Evolutionary conservation across 2,797 vertebrate genomes (phyloP).

Genomic region (Karalla daura): DNA sequence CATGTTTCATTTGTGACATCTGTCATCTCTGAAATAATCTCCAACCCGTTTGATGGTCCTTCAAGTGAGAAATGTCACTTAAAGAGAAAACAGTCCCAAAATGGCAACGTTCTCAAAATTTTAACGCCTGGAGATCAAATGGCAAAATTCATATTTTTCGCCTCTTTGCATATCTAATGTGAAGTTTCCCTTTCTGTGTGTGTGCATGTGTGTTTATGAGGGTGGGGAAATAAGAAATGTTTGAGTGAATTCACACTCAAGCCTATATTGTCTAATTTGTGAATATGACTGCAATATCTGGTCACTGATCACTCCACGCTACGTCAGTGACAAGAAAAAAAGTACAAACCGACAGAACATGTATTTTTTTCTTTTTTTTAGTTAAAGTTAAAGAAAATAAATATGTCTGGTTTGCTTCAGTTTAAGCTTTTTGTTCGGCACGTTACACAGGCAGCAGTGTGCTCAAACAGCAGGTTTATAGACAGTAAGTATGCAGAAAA

Average conservation of each 20-base stretch:
- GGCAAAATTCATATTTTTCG: slow-evolving; percentile 69
- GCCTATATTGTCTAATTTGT: slow-evolving; percentile 18
- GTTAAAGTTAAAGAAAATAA: slow-evolving; percentile 1
- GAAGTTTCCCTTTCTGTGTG: slow-evolving; percentile 19
- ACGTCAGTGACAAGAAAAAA: background rate
- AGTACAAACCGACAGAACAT: background rate
- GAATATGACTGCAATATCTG: slow-evolving; percentile 12
- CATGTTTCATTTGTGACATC: slow-evolving; percentile 68
- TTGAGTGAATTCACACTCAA: slow-evolving; percentile 27
- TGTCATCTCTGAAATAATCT: slow-evolving; percentile 61
- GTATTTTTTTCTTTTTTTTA: background rate
- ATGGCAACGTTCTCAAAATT: slow-evolving; percentile 57
- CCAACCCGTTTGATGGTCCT: slow-evolving; percentile 54
- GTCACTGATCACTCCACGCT: slow-evolving; percentile 24
- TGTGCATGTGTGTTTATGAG: slow-evolving; percentile 20
- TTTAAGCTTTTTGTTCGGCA: background rate
- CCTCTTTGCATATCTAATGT: slow-evolving; percentile 59
- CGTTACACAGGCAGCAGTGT: background rate
- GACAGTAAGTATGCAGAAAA: background rate
- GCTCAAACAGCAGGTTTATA: background rate
- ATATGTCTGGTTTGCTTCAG: background rate
- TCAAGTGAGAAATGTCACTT: slow-evolving; percentile 66
- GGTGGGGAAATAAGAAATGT: slow-evolving; percentile 20
- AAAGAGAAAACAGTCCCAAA: slow-evolving; percentile 65
- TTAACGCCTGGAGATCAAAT: slow-evolving; percentile 68